Base-by-base conservation (phyloP, 2,113 vertebrate genomes). In the Scomber japonicus region DNA sequence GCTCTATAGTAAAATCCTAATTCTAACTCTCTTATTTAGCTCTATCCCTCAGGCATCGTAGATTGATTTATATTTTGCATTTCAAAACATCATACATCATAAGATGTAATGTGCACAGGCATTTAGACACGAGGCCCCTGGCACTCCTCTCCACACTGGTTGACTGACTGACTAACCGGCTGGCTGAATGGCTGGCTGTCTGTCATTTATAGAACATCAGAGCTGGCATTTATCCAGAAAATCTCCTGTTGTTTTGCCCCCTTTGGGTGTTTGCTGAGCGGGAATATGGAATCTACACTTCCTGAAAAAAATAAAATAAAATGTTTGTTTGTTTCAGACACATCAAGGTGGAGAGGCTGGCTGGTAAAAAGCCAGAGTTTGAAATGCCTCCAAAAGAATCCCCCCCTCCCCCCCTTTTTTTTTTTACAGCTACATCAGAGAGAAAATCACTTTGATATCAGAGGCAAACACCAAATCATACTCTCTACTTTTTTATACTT, bases 21-120 rank as follows among this genome's bases (percentile, higher is more conserved):
- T 74, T 88, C 71, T 48, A 71, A 60, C 56, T 67, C 24, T 73
- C 71, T 84, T 70, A 75, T 86, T 88, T 84, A 60, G 60, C 68
- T 30, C 63, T 44, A 35, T 81, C 73, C 82, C 68, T 76, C 31
- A 61, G 81, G 88, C 80, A 45, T 44, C 80, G 69, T 61, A 2
- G 24, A 50, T 85, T 88, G 85, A 87, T 93, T 86, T 86, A 77
- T 85, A 85, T 77, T 90, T 92, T 90, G 83, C 80, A 89, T 91
- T 90, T 89, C 78, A 88, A 88, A 88, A 87, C 72, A 81, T 81
- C 80, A 85, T 87, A 75, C 69, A 82, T 87, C 62, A 84, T 75
- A 81, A 75, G 64, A 84, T 80, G 76, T 80, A 68, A 85, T 85
- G 75, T 91, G 82, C 70, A 31, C 69, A 84, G 73, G 80, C 70